These are phyloP conservation scores for Lepidochrysops patricia DNA, from an alignment of 2,888 invertebrate genomes.

Conservation along the genomic window DNA sequence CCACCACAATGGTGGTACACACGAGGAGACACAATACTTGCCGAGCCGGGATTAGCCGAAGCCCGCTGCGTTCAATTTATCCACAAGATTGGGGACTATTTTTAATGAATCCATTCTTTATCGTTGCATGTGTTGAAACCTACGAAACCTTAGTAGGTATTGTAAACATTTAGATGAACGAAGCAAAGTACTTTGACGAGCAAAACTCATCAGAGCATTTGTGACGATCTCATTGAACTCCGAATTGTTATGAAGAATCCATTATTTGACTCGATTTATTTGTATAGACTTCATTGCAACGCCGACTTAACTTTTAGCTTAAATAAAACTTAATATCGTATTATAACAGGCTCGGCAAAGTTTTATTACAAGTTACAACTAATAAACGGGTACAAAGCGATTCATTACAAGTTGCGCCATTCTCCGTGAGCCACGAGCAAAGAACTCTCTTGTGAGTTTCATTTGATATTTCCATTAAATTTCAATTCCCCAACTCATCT, in stretches of 20 bases:
- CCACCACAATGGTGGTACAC: conserved; percentile 40
- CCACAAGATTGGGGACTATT: conserved; percentile 31
- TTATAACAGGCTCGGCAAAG: conserved; percentile 18
- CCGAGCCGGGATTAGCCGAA: conserved; percentile 45
- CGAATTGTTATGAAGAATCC: not conserved
- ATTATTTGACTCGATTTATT: not conserved
- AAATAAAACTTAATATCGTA: conserved; percentile 6
- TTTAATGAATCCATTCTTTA: conserved; percentile 16
- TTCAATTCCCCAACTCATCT: conserved; percentile 59
- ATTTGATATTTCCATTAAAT: conserved; percentile 63
- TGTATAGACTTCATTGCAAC: not conserved
- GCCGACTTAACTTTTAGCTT: not conserved
- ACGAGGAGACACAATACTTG: conserved; percentile 40
- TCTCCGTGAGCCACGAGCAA: conserved; percentile 40
- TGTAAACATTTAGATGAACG: not conserved
- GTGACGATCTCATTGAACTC: not conserved
- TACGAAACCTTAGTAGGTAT: not conserved
- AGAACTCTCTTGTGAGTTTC: conserved; percentile 41
- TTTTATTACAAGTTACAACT: conserved; percentile 14
- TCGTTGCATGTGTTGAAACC: not conserved
- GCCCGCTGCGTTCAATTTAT: conserved; percentile 42
- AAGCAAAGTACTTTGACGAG: not conserved
- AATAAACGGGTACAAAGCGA: conserved; percentile 28
- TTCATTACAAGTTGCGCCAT: conserved; percentile 39
- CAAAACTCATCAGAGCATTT: too few species aligned